Evolutionary conservation across 2,797 vertebrate genomes (phyloP).

Genomic region (Erpetoichthys calabaricus): DNA sequence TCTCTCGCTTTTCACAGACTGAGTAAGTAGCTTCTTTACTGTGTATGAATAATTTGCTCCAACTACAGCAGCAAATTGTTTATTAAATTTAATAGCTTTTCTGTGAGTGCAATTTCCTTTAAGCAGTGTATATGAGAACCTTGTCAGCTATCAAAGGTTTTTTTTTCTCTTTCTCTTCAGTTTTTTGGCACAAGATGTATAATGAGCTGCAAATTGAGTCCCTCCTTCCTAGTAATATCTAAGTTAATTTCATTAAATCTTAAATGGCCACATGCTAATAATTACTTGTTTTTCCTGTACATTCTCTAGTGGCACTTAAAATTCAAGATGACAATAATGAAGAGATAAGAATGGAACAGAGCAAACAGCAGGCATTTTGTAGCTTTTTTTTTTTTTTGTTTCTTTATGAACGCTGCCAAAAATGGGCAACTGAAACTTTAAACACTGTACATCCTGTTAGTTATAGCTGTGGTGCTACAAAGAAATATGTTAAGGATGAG

Average conservation of each 20-base stretch:
- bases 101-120: conserved; percentile 8
- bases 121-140: conserved; percentile 10
- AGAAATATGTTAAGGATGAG: too few species aligned
- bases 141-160: conserved; percentile 8
- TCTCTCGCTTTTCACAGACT: background rate
- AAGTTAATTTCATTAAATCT: conserved; percentile 9
- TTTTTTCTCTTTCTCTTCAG: too few species aligned
- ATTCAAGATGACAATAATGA: too few species aligned
- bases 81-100: conserved; percentile 12
- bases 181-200: conserved; percentile 9
- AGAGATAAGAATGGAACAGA: too few species aligned
- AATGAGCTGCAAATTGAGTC: conserved; percentile 4
- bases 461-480: too few species aligned
- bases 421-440: too few species aligned
- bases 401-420: too few species aligned
- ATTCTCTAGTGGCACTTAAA: too few species aligned
- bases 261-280: conserved; percentile 1
- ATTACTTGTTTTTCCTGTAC: background rate
- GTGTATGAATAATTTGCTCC: background rate
- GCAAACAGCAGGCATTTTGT: too few species aligned
- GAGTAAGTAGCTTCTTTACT: conserved; percentile 2
- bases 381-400: too few species aligned
- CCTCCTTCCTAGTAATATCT: conserved; percentile 4
- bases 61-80: conserved; percentile 7
- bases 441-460: too few species aligned